A percentile compares a stretch with the other conserved stretches of the same genome.
phyloP scores from a whole-genome alignment of 2,797 vertebrate species.

The Choloepus didactylus region DNA sequence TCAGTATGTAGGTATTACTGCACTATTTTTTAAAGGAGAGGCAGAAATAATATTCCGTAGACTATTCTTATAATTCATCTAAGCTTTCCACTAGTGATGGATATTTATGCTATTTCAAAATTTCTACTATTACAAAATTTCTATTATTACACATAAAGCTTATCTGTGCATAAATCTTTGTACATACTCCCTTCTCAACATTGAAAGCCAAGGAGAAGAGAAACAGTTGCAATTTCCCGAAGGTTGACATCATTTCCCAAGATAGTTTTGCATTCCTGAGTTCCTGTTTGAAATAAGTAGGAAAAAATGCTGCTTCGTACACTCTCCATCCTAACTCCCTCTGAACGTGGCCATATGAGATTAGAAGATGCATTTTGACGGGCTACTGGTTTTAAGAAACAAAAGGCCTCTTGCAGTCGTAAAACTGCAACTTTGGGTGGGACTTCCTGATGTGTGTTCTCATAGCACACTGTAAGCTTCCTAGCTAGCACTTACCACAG shows the following conservation, averaged over 20 bases:
- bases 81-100: not conserved
- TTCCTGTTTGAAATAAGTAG: conserved; percentile 7
- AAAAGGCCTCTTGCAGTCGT: not conserved
- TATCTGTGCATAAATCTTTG: not conserved
- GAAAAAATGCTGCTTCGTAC: not conserved
- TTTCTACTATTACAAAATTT: not conserved
- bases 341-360: not conserved
- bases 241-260: conserved; percentile 28
- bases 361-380: not conserved
- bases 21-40: not conserved
- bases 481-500: not conserved
- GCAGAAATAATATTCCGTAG: not conserved
- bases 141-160: not conserved
- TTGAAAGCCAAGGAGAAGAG: not conserved
- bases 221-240: not conserved
- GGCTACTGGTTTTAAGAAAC: not conserved
- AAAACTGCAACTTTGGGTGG: not conserved
- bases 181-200: not conserved
- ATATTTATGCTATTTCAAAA: not conserved
- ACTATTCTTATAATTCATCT: not conserved
- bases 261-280: not conserved
- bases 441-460: not conserved
- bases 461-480: not conserved
- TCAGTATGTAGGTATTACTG: not conserved
- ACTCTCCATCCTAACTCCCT: not conserved